Evolutionary conservation across 1,140 invertebrate species (phyloP).

Genomic region (Camponotus floridanus): DNA sequence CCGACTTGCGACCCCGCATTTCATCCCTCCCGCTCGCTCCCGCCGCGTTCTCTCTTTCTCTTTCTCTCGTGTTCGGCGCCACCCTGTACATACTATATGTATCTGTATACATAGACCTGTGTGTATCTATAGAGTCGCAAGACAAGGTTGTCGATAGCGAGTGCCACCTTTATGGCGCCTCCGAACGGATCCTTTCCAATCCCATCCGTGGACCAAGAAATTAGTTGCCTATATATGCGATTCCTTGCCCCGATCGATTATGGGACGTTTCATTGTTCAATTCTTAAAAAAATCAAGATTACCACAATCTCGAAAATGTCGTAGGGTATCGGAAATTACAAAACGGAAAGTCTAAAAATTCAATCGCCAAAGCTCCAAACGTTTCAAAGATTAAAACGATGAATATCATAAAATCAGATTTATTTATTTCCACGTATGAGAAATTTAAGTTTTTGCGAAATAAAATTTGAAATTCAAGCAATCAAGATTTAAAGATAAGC

Average conservation of each 20-base stretch:
- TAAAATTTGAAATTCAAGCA: not conserved
- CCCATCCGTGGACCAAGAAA: slow-evolving; percentile 36
- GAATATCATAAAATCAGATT: not conserved
- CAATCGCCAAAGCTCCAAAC: not conserved
- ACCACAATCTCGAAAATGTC: not conserved
- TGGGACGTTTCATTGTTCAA: not conserved
- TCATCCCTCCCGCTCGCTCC: slow-evolving; percentile 68
- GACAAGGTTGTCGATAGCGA: slow-evolving; percentile 65
- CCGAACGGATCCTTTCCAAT: slow-evolving; percentile 49
- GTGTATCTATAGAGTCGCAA: slow-evolving; percentile 52
- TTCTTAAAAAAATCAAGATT: not conserved
- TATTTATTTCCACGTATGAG: not conserved
- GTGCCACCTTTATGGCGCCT: slow-evolving; percentile 55
- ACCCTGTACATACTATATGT: slow-evolving; percentile 58
- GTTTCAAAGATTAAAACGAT: slow-evolving; percentile 6
- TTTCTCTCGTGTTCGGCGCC: slow-evolving; percentile 48
- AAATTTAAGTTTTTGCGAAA: not conserved
- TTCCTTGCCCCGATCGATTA: not conserved
- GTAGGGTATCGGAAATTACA: too few species aligned
- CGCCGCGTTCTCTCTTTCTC: slow-evolving; percentile 50
- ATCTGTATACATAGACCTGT: slow-evolving; percentile 50
- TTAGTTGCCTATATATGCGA: not conserved
- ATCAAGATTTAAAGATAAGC: not conserved
- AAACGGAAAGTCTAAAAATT: not conserved
- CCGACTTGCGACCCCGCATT: slow-evolving; percentile 77